Evolutionary conservation across 30 jellyfish, hydroid and myxozoan genomes (phyloP), one percentile per base, ranked within the genome.

Genomic region (Aurelia sp.): DNA sequence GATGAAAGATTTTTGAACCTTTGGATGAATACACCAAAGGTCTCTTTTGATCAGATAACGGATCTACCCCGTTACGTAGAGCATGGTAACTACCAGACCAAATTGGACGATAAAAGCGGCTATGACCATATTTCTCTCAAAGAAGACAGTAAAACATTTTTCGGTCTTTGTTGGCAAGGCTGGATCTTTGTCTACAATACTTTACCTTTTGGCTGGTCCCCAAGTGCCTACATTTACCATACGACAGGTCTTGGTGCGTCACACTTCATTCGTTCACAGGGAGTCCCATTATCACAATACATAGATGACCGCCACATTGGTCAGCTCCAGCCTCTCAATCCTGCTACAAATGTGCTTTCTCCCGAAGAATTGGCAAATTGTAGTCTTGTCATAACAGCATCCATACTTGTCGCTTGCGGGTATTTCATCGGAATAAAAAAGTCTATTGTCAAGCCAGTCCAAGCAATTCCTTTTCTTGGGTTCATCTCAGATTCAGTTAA

Each of bases 231-330:
- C 33, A 27, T 27, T 27, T 27, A 27, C 33, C 33, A 27, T 27
- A 27, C 33, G 1, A 27, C 33, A 27, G 74, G 74, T 12, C 27
- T 63, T 12, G 74, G 74, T 18, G 74, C 74, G 41, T 63, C 74
- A 1, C 20, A 40, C 3, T 63, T 63, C 13, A 63, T 63, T 12
- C 74, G 30, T 18, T 63, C 74, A 63, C 20, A 63, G 3, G 74
- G 30, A 63, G 74, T 63, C 27, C 74, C 74, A 16, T 30, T 63
- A 40, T 63, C 33, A 12, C 74, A 63, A 63, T 63, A 63, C 30
- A 63, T 63, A 12, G 74, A 63, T 21, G 74, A 63, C 30, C 74
- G 33, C 30, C 74, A 63, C 27, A 63, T 63, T 63, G 74, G 33
- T 40, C 74, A 63, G 27, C 74, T 63, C 2, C 30, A 40, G 41